Evolutionary conservation across 37 sponge, comb jelly and placozoan species (phyloP), one percentile per base, ranked within the genome.

Genomic region (Halichondria panicea): DNA sequence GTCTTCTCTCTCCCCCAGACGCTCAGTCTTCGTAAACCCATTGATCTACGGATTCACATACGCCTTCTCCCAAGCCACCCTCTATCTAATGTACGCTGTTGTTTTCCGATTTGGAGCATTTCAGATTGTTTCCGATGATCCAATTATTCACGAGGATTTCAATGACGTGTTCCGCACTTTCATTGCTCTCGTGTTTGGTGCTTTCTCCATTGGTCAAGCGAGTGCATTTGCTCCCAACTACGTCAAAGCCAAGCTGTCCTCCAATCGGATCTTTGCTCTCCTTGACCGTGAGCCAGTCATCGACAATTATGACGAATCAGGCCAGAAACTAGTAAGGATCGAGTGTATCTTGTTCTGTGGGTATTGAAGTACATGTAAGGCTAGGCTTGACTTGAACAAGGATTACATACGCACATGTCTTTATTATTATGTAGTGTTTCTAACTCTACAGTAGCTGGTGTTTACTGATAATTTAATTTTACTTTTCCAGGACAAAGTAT

Each of bases 101-200:
- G 63, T 66, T 25, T 93, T 90, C 66, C 62, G 94, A 28, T 93
- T 88, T 74, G 94, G 91, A 4, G 91, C 91, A 40, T 90, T 75
- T 48, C 91, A 55, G 1, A 80, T 93, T 21, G 81, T 21, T 0
- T 63, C 59, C 7, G 1, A 46, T 2, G 72, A 62, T 48, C 57
- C 67, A 59, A 0, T 76, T 21, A 24, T 73, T 8, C 40, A 78
- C 50, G 54, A 3, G 0, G 9, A 1, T 30, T 89, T 80, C 40
- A 3, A 46, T 41, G 42, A 80, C 42, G 63, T 89, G 21, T 70
- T 66, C 30, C 73, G 70, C 15, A 87, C 90, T 13, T 82, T 93
- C 41, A 15, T 64, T 71, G 94, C 91, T 15, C 25, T 93, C 21
- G 43, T 86, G 1, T 87, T 90, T 53, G 88, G 94, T 6, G 88